Conservation (phyloP, 2,797 vertebrate genomes). For the Hybognathus amarus region DNA sequence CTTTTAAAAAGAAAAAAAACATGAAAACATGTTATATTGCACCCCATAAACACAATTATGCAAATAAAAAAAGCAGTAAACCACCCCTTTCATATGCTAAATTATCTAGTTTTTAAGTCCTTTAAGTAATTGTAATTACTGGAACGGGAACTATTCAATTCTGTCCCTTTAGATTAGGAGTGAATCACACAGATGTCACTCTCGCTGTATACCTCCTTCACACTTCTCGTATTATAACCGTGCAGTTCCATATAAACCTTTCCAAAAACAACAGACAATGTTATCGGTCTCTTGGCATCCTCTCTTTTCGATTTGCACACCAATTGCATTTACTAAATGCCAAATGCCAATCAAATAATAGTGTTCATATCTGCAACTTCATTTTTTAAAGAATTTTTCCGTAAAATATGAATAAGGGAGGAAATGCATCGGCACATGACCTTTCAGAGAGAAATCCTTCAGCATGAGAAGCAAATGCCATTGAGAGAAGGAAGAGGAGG, state of each 20-base stretch:
- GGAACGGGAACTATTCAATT: slow-evolving; percentile 69
- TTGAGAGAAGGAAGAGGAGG: neutral
- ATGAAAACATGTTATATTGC: too few relatives aligned
- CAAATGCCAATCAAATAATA: slow-evolving; percentile 69
- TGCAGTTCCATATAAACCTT: neutral
- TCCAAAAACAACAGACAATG: neutral
- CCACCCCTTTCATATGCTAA: too few relatives aligned
- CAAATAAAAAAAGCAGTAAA: too few relatives aligned
- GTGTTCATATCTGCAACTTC: slow-evolving; percentile 58
- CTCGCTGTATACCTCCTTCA: neutral
- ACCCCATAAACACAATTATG: too few relatives aligned
- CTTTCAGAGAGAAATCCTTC: slow-evolving; percentile 51
- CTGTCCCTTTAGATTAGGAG: slow-evolving; percentile 55
- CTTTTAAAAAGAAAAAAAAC: too few relatives aligned
- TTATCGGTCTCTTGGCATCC: neutral
- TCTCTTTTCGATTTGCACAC: slow-evolving; percentile 61
- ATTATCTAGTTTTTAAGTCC: too few relatives aligned
- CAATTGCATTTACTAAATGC: slow-evolving; percentile 70
- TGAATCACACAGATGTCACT: slow-evolving; percentile 71
- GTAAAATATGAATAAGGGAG: slow-evolving; percentile 54
- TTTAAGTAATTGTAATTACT: too few relatives aligned
- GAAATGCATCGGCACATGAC: slow-evolving; percentile 55
- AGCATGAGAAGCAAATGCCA: slow-evolving; percentile 22
- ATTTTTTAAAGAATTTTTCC: slow-evolving; percentile 45
- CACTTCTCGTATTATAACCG: neutral